Percentiles rank a stretch among this genome's conserved stretches.
phyloP scores from a whole-genome alignment of 1,140 invertebrate genomes.

The Oreohelix idahoensis region DNA sequence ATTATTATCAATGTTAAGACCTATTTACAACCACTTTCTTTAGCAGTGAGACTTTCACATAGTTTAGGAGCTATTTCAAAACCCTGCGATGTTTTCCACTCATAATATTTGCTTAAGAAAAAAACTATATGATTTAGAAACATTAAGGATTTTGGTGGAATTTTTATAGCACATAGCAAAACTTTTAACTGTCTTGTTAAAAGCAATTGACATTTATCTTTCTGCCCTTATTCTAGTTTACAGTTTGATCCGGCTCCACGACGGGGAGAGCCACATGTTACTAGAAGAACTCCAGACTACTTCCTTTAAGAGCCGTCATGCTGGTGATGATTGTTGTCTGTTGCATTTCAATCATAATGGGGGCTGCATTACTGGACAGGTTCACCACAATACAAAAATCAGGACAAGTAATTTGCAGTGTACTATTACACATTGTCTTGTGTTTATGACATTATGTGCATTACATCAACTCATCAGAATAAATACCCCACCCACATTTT shows the following conservation, averaged over 20 bases:
- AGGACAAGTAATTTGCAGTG: not conserved
- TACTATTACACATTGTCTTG: not conserved
- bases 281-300: conserved; percentile 99
- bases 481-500: not conserved
- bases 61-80: too few relatives aligned
- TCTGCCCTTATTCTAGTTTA: conserved; percentile 80
- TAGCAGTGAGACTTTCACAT: too few relatives aligned
- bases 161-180: too few relatives aligned
- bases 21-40: too few relatives aligned
- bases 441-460: not conserved
- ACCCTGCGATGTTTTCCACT: too few relatives aligned
- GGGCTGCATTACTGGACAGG: not conserved
- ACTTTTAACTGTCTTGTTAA: too few relatives aligned
- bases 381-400: not conserved
- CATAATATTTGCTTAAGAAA: too few relatives aligned
- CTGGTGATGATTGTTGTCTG: not conserved
- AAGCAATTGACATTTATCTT: not conserved
- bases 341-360: not conserved
- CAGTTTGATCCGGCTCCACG: conserved; percentile 99
- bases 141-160: too few relatives aligned
- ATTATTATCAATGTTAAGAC: too few relatives aligned
- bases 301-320: conserved; percentile 86
- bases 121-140: too few relatives aligned
- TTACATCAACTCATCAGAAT: not conserved
- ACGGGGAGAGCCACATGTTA: conserved; percentile 99